These are phyloP conservation scores for Alosa sapidissima DNA, from an alignment of 2,797 vertebrate species.

Conservation along the genomic window DNA sequence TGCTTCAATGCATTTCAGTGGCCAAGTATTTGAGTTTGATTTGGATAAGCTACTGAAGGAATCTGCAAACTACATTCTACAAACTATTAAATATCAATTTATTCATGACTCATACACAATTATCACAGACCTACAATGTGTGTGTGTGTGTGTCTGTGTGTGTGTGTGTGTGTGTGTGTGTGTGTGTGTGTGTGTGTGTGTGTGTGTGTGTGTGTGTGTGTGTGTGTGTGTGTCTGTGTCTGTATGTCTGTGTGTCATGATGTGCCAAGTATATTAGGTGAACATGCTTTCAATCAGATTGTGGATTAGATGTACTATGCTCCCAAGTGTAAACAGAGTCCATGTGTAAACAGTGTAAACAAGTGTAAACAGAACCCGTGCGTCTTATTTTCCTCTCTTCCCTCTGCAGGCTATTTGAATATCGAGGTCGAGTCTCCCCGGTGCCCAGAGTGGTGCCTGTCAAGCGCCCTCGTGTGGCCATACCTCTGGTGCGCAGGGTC, in stretches of 20 bases:
- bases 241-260: not conserved
- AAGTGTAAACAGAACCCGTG: no score
- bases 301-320: not conserved
- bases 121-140: no score
- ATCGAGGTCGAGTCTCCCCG: constrained; percentile 81
- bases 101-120: no score
- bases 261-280: not conserved
- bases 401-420: constrained; percentile 84
- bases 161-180: not conserved
- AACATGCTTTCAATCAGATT: not conserved
- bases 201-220: not conserved
- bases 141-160: not conserved
- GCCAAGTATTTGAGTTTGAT: no score
- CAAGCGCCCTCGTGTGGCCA: constrained; percentile 82
- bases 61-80: no score
- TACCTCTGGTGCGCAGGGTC: constrained; percentile 85
- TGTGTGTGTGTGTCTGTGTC: not conserved
- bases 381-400: not conserved
- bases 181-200: not conserved
- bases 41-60: no score
- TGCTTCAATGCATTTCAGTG: no score
- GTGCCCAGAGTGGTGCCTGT: constrained; percentile 83
- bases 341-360: no score
- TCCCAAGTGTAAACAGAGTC: not conserved
- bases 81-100: no score